Percentiles rank a stretch among this genome's conserved stretches.
These are phyloP conservation scores for Yasuhikotakia modesta DNA, from an alignment of 2,797 vertebrate genomes.

Conservation along the genomic window DNA sequence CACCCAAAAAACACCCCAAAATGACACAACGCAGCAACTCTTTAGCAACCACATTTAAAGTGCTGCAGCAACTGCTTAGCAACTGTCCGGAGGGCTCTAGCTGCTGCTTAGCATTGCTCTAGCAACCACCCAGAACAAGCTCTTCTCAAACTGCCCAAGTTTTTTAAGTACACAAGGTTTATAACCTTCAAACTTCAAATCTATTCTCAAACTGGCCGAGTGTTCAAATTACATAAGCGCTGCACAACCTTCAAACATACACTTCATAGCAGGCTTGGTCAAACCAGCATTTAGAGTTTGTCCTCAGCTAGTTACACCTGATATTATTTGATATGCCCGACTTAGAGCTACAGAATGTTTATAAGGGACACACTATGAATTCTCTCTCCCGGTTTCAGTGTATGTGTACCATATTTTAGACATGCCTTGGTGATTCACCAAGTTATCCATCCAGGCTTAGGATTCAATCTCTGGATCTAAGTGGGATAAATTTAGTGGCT, in stretches of 20 bases:
- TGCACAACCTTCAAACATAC: neutral
- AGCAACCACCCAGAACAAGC: neutral
- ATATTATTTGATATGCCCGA: slow-evolving; percentile 43
- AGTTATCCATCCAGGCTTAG: slow-evolving; percentile 56
- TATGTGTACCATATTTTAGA: slow-evolving; percentile 41
- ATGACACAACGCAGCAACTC: too few relatives aligned
- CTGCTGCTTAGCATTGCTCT: neutral
- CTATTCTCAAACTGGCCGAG: too few relatives aligned
- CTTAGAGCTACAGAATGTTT: slow-evolving; percentile 21
- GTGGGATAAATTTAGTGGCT: slow-evolving; percentile 74
- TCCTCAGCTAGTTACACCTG: slow-evolving; percentile 26
- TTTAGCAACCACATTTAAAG: too few relatives aligned
- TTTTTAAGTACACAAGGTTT: neutral
- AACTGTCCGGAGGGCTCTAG: neutral
- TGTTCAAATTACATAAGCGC: neutral
- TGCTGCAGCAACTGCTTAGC: neutral
- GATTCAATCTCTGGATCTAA: slow-evolving; percentile 67
- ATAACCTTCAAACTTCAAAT: too few relatives aligned
- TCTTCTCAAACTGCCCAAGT: neutral
- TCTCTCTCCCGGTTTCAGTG: slow-evolving; percentile 29
- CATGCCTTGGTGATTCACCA: slow-evolving; percentile 44
- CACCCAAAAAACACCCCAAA: too few relatives aligned
- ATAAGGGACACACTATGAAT: slow-evolving; percentile 29
- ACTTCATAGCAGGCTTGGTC: neutral
- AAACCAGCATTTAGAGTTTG: neutral